These are phyloP conservation scores for Rhingia rostrata DNA, from an alignment of 2,888 invertebrate species.

Conservation along the genomic window DNA sequence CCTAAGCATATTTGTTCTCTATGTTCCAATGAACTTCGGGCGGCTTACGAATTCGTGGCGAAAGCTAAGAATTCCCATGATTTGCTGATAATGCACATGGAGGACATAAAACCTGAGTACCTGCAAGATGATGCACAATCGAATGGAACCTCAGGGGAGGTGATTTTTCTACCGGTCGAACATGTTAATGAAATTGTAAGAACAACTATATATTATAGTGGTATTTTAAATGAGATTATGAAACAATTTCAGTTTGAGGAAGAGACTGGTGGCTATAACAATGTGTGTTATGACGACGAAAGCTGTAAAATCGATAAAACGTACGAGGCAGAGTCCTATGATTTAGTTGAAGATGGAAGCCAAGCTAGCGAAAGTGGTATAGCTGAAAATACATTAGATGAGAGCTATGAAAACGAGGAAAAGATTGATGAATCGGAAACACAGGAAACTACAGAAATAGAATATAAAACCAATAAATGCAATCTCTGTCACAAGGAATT, in stretches of 20 bases:
- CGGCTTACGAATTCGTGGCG: slow-evolving; percentile 66
- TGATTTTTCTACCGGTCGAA: slow-evolving; percentile 33
- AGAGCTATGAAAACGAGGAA: slow-evolving; percentile 25
- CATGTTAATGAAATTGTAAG: slow-evolving; percentile 44
- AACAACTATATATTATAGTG: neutral
- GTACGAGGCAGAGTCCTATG: neutral
- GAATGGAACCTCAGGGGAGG: slow-evolving; percentile 26
- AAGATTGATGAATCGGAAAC: slow-evolving; percentile 7
- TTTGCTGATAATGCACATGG: slow-evolving; percentile 26
- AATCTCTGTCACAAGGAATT: slow-evolving; percentile 67
- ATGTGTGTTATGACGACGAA: slow-evolving; percentile 8
- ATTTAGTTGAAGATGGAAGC: slow-evolving; percentile 10
- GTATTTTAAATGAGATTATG: neutral
- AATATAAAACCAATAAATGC: slow-evolving; percentile 47
- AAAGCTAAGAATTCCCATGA: slow-evolving; percentile 68
- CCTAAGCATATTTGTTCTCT: slow-evolving; percentile 54
- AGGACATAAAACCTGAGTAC: slow-evolving; percentile 44
- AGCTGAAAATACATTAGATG: slow-evolving; percentile 9
- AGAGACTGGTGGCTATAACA: slow-evolving; percentile 9
- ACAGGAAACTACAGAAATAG: neutral
- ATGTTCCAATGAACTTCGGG: slow-evolving; percentile 65
- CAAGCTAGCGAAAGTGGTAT: slow-evolving; percentile 3
- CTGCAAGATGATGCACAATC: slow-evolving; percentile 17
- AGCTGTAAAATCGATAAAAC: neutral
- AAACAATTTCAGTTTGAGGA: slow-evolving; percentile 35